phyloP scores from a whole-genome alignment of 2,113 vertebrate species.

The Syngnathus scovelli region DNA sequence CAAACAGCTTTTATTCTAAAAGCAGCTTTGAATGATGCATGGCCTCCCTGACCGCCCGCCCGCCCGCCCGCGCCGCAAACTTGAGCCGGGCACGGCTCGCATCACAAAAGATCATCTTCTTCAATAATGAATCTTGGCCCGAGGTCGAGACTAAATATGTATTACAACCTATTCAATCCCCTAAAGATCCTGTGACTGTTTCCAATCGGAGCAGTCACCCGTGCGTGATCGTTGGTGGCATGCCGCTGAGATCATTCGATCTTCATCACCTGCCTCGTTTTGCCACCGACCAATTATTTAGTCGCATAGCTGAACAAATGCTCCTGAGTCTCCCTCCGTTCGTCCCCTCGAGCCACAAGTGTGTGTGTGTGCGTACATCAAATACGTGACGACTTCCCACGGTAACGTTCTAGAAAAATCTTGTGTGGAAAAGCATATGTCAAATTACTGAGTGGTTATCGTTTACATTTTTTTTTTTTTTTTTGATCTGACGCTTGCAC shows the following conservation, averaged over 20 bases:
- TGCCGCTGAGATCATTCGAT: conserved; percentile 35
- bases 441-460: conserved; percentile 32
- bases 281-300: conserved; percentile 36
- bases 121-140: conserved; percentile 33
- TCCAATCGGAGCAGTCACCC: not conserved
- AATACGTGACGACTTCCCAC: not conserved
- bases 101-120: conserved; percentile 19
- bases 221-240: conserved; percentile 9
- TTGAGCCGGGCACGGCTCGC: conserved; percentile 22
- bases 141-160: conserved; percentile 36
- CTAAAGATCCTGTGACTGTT: not conserved
- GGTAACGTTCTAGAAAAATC: conserved; percentile 18
- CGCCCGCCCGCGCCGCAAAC: too few species aligned
- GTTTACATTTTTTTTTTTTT: conserved; percentile 8
- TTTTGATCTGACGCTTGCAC: not conserved
- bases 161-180: conserved; percentile 17
- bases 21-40: conserved; percentile 46
- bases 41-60: conserved; percentile 25
- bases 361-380: conserved; percentile 18
- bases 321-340: conserved; percentile 38
- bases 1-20: conserved; percentile 45
- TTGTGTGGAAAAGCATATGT: conserved; percentile 13
- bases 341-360: conserved; percentile 53
- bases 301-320: conserved; percentile 34
- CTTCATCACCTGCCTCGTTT: conserved; percentile 46